Evolutionary conservation across 1,140 invertebrate genomes (phyloP).

Genomic region (Megalonaias nervosa): DNA sequence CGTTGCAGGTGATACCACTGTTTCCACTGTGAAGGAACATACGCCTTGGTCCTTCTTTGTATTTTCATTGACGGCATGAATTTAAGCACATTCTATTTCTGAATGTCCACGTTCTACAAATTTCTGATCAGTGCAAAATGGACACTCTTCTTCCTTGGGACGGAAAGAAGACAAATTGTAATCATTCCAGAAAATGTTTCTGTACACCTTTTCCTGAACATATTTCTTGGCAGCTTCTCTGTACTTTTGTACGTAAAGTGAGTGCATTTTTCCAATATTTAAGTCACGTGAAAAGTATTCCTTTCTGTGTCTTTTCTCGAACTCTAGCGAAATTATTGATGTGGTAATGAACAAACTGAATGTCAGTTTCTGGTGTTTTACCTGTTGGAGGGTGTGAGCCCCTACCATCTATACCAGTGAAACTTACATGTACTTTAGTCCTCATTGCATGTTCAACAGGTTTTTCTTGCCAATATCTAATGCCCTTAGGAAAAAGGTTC

Average conservation of each 20-base stretch:
- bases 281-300: slow-evolving; percentile 10
- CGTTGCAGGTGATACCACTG: no score
- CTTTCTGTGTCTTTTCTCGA: slow-evolving; percentile 24
- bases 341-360: not conserved
- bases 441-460: slow-evolving; percentile 2
- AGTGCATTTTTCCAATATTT: slow-evolving; percentile 25
- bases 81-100: no score
- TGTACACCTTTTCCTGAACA: no score
- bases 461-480: slow-evolving; percentile 16
- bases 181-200: no score
- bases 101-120: no score
- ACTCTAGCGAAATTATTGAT: slow-evolving; percentile 32
- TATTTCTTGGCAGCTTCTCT: not conserved
- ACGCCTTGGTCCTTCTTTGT: no score
- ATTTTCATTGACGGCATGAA: no score
- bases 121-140: no score
- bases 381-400: slow-evolving; percentile 4
- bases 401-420: slow-evolving; percentile 3
- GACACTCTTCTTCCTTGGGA: no score
- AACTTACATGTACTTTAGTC: not conserved
- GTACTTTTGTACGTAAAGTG: slow-evolving; percentile 27
- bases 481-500: slow-evolving; percentile 18
- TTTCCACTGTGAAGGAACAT: no score
- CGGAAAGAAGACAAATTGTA: no score
- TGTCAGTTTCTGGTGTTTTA: slow-evolving; percentile 1